These are phyloP conservation scores for Xiphorhynchus elegans DNA, from an alignment of 2,113 vertebrate genomes.

Conservation along the genomic window DNA sequence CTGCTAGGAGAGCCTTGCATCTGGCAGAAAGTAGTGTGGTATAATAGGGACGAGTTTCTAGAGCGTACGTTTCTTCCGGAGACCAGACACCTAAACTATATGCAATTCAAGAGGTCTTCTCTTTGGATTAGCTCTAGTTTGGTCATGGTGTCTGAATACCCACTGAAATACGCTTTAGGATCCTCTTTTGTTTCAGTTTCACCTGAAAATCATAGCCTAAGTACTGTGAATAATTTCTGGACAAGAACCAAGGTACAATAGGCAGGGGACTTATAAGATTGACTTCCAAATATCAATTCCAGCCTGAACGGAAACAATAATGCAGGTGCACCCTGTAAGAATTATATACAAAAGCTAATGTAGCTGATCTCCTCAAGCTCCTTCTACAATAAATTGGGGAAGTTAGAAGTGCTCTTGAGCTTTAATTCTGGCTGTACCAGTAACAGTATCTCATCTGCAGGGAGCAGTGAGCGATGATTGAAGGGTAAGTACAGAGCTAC, in stretches of 20 bases:
- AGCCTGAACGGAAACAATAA: not conserved
- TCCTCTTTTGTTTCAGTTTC: not conserved
- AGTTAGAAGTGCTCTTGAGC: not conserved
- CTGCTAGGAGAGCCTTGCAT: not conserved
- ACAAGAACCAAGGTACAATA: not conserved
- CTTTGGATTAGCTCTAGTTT: not conserved
- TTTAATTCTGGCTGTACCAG: not conserved
- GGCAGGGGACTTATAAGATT: not conserved
- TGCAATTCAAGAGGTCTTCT: not conserved
- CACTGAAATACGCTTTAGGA: not conserved
- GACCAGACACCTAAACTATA: not conserved
- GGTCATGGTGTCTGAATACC: not conserved
- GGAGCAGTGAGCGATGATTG: not conserved
- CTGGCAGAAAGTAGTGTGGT: not conserved
- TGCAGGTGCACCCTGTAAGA: not conserved
- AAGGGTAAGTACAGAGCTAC: not conserved
- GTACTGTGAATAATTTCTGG: not conserved
- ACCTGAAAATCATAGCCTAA: not conserved
- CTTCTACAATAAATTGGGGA: not conserved
- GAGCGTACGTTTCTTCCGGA: not conserved
- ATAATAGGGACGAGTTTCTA: not conserved
- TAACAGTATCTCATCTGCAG: fast-evolving
- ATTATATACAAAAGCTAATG: not conserved
- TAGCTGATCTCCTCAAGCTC: not conserved
- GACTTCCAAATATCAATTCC: not conserved